Base-by-base conservation (phyloP, 2,113 vertebrate genomes). In the Falco punctatus region DNA sequence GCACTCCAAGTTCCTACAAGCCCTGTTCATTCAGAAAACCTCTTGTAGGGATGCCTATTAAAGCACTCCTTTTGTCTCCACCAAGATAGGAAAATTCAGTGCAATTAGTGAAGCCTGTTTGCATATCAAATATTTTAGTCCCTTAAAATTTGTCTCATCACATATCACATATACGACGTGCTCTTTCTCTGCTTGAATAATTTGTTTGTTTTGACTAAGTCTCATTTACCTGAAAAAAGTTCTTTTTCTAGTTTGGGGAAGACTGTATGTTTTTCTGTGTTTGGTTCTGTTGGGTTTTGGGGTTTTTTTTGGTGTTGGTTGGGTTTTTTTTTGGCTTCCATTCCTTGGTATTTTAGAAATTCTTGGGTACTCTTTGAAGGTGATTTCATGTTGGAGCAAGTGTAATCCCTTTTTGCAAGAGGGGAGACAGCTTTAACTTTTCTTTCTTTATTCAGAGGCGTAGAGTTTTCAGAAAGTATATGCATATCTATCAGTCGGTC, bases 281-380 rank as follows among this genome's bases (percentile, higher is more conserved):
- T 33, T 58, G 33, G n/a, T 33, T 90, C 57, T 79, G 42, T 52
- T 67, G 46, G 19, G 15, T 35, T n/a, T 80, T 78, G 66, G n/a
- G n/a, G n/a, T n/a, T n/a, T 44, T 81, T 79, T 75, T 59, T 38
- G 38, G 38, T 38, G 38, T 38, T 38, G 38, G 38, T 38, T 38
- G 38, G 38, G 38, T 10, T 10, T 38, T 38, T 55, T 65, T 87
- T 65, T 90, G 38, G 38, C 81, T 81, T 79, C 12, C 4, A 20
- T 85, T 35, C 54, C 54, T 90, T 18, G 66, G 87, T 91, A 90
- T 95, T 94, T 92, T 85, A 91, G 74, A 96, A 91, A 94, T 95
- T 92, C 90, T 94, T 94, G 84, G 38, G 21, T 65, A 79, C 65
- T 75, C 93, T 96, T 96, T 96, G 94, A 96, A 95, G 92, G 81